phyloP scores from a whole-genome alignment of 1,140 invertebrate genomes.

The Drosophila repleta region DNA sequence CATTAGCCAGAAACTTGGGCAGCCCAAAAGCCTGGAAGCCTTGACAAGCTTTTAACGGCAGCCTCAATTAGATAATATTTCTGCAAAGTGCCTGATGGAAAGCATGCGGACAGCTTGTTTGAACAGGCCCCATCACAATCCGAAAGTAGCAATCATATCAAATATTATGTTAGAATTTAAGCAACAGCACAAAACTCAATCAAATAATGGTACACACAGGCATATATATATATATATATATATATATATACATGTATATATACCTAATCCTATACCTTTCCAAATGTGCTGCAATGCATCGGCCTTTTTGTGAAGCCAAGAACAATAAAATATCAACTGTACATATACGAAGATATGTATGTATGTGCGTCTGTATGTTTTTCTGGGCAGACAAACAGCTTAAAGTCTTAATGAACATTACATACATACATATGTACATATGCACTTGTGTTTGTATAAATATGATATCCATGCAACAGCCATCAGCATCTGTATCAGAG shows the following conservation, averaged over 20 bases:
- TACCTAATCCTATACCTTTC: too few relatives aligned
- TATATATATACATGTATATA: background rate
- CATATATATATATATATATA: background rate
- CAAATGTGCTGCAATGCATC: slow-evolving; percentile 61
- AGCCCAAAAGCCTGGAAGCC: slow-evolving; percentile 2
- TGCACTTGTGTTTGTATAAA: background rate
- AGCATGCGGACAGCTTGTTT: slow-evolving; percentile 46
- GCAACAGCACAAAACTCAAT: slow-evolving; percentile 61
- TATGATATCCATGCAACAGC: slow-evolving; percentile 6
- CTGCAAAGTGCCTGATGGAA: slow-evolving; percentile 33
- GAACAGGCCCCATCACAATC: slow-evolving; percentile 50
- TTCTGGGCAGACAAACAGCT: slow-evolving; percentile 69
- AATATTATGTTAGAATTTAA: slow-evolving; percentile 67
- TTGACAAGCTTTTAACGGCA: slow-evolving; percentile 36
- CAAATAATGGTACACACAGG: slow-evolving; percentile 40
- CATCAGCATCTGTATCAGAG: background rate
- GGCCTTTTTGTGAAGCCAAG: slow-evolving; percentile 61
- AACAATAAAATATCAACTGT: slow-evolving; percentile 37
- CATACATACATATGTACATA: slow-evolving; percentile 11
- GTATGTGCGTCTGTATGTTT: slow-evolving; percentile 34
- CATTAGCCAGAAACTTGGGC: slow-evolving; percentile 63
- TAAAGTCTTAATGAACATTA: slow-evolving; percentile 79
- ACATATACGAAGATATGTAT: background rate
- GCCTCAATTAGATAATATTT: slow-evolving; percentile 23
- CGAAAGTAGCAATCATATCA: slow-evolving; percentile 68